Conservation (phyloP, 2,113 vertebrate genomes). For the Chauna torquata region DNA sequence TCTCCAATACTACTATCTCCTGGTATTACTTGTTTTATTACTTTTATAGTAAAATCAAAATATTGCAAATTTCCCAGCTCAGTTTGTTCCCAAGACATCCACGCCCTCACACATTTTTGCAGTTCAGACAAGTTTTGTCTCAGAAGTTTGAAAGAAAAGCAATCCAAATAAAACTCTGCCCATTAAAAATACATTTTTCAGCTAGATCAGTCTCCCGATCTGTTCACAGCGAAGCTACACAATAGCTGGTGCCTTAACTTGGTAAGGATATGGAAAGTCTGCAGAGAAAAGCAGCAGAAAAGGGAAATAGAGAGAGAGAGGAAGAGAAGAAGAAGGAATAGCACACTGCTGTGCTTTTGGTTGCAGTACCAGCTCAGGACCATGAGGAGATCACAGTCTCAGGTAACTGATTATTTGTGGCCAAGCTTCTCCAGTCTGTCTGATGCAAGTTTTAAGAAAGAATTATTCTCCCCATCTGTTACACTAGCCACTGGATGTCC, state of each 20-base stretch:
- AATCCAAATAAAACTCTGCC: not conserved
- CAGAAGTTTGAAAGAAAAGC: not conserved
- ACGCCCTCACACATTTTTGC: not conserved
- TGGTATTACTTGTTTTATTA: not conserved
- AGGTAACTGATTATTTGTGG: not conserved
- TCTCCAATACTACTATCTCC: not conserved
- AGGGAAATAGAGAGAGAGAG: accelerated
- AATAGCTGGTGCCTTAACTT: not conserved
- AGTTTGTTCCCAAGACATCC: not conserved
- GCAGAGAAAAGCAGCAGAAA: not conserved
- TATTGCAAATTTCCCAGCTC: not conserved
- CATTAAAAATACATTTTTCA: not conserved
- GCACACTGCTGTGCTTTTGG: not conserved
- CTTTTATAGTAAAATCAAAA: not conserved
- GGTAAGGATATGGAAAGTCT: not conserved
- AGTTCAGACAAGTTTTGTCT: not conserved
- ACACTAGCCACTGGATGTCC: not conserved
- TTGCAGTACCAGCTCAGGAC: not conserved
- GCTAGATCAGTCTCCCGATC: not conserved
- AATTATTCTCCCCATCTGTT: not conserved
- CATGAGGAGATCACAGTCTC: not conserved
- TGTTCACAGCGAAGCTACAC: not conserved
- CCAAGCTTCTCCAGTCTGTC: not conserved
- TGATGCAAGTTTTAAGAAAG: not conserved
- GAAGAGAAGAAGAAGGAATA: not conserved